Evolutionary conservation across 2,888 invertebrate species (phyloP).

Genomic region (Hedya salicella): DNA sequence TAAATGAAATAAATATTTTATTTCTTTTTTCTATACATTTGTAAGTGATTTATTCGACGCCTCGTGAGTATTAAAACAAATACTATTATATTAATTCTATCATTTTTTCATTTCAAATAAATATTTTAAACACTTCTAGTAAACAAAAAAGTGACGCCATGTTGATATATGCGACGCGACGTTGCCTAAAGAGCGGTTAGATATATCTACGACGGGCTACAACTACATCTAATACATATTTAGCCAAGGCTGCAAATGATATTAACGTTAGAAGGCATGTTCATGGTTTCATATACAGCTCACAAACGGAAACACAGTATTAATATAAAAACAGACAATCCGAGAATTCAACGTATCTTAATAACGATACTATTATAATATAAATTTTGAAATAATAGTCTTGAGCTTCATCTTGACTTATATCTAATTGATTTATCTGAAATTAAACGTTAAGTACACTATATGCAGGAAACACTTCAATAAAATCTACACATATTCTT

Average conservation of each 20-base stretch:
- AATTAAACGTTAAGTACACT: constrained; percentile 30
- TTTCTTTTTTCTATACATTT: no score
- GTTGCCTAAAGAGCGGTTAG: constrained; percentile 1
- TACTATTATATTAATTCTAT: no score
- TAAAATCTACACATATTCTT: constrained; percentile 25
- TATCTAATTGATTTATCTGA: constrained; percentile 28
- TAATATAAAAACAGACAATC: constrained; percentile 18
- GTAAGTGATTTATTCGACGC: no score
- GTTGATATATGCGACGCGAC: not conserved
- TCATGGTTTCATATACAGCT: constrained; percentile 60
- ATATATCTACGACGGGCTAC: constrained; percentile 55
- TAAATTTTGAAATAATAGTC: constrained; percentile 30
- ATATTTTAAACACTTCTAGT: not conserved
- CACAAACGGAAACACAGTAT: constrained; percentile 16
- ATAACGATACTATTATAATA: constrained; percentile 10
- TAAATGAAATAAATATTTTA: no score
- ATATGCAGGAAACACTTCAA: constrained; percentile 28
- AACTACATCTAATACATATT: constrained; percentile 54
- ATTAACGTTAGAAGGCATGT: constrained; percentile 75
- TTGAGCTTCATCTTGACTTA: constrained; percentile 43
- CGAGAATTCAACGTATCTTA: constrained; percentile 13
- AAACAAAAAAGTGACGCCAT: not conserved
- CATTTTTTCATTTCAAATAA: no score
- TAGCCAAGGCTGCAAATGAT: constrained; percentile 64
- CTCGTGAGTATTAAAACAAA: no score